Percentiles rank a stretch among this genome's conserved stretches.
phyloP scores from a whole-genome alignment of 2,888 invertebrate species.

The Drosophila mettleri region DNA sequence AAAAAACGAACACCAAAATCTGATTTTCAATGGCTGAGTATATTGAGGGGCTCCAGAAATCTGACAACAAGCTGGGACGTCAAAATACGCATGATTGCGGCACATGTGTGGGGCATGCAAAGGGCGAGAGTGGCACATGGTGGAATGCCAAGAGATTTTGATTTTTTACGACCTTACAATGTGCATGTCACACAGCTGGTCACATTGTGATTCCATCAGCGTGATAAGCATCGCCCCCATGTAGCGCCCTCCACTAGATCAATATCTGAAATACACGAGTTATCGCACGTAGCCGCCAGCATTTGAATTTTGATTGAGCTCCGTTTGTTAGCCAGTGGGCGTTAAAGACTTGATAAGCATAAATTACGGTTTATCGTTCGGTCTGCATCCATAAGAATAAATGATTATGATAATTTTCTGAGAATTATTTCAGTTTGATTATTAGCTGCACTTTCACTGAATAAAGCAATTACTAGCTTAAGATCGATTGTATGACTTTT shows the following conservation, averaged over 20 bases:
- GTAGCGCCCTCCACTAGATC: constrained; percentile 12
- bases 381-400: constrained; percentile 15
- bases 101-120: constrained; percentile 36
- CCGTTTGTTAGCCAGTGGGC: constrained; percentile 53
- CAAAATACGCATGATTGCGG: constrained; percentile 73
- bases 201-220: constrained; percentile 73
- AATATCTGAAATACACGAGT: constrained; percentile 12
- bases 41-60: constrained; percentile 42
- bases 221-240: constrained; percentile 63
- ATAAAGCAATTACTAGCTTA: neutral
- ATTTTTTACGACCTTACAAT: constrained; percentile 43
- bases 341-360: constrained; percentile 63
- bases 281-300: constrained; percentile 46
- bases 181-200: constrained; percentile 45
- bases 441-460: constrained; percentile 47
- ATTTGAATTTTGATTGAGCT: constrained; percentile 37
- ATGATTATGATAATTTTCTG: constrained; percentile 41
- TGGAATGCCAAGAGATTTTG: constrained; percentile 43
- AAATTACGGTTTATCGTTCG: constrained; percentile 68
- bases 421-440: neutral
- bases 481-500: neutral
- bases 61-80: constrained; percentile 72
- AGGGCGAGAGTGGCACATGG: constrained; percentile 13
- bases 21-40: constrained; percentile 8
- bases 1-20: constrained; percentile 21